Percentiles rank a stretch among this genome's conserved stretches.
Evolutionary conservation across 1,140 invertebrate genomes (phyloP).

Genomic region (Dreissena polymorpha): DNA sequence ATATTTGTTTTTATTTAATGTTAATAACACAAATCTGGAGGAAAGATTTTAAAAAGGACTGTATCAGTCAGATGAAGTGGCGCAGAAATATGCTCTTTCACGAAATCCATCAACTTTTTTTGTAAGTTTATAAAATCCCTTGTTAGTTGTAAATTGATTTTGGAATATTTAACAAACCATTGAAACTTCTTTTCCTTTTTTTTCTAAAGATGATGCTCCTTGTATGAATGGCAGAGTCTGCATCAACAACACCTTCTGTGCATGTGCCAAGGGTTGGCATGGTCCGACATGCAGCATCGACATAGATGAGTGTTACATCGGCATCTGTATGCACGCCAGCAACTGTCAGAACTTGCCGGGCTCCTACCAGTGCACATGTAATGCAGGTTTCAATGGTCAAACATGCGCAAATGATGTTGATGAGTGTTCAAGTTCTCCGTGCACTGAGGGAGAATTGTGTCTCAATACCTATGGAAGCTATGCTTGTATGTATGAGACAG

Average conservation of each 20-base stretch:
- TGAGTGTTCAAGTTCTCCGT: constrained; percentile 26
- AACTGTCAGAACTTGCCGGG: constrained; percentile 6
- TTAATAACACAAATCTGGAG: too few relatives aligned
- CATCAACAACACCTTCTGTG: not conserved
- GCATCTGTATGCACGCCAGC: constrained; percentile 61
- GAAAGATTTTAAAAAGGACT: too few relatives aligned
- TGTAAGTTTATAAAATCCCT: constrained; percentile 11
- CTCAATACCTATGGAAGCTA: too few relatives aligned
- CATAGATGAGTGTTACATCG: constrained; percentile 78
- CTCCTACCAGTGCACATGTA: constrained; percentile 33
- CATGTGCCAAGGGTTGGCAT: constrained; percentile 18
- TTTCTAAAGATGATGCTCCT: not conserved
- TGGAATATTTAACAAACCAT: not conserved
- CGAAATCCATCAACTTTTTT: not conserved
- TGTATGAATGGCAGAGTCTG: constrained; percentile 43
- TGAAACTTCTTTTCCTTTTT: not conserved
- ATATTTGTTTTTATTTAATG: too few relatives aligned
- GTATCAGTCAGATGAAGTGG: too few relatives aligned
- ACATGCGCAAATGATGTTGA: constrained; percentile 51
- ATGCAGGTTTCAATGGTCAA: constrained; percentile 19
- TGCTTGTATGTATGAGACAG: not conserved
- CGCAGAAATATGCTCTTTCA: not conserved
- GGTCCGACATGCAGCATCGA: constrained; percentile 54
- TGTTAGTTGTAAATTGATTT: constrained; percentile 16
- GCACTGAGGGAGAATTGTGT: not conserved